Base-by-base conservation (phyloP, 53 echinoderm and acorn worm genomes). In the Crossaster papposus region DNA sequence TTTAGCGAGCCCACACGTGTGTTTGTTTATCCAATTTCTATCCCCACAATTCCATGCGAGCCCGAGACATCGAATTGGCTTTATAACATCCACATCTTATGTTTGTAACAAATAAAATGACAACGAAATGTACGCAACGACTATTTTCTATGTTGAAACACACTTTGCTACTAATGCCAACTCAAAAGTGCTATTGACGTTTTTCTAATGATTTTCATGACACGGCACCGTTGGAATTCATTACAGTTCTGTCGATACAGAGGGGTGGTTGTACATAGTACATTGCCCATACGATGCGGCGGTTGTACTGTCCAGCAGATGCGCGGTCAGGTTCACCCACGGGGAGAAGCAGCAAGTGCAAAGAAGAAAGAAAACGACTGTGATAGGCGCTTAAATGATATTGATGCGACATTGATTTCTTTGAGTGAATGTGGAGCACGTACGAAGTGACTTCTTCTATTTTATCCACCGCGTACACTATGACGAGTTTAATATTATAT, bases 141-240 rank as follows among this genome's bases (percentile, higher is more conserved):
- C 75, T 44, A 44, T 44, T 7, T 7, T 44, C n/a, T 44, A 74
- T 74, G 75, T 74, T 36, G 75, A 74, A 35, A 74, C 75, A 74
- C 15, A 74, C 75, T 22, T 5, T 2, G 13, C 75, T 74, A 28
- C 72, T 14, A 30, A 4, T 30, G 26, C 36, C 35, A 14, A 32
- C 75, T 74, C 75, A 35, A 17, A 14, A 74, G 33, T 74, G 75
- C 11, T 74, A 74, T 74, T 74, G 75, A 74, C 36, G 33, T 33
- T 0, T 28, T 18, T 28, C 18, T 74, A 74, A 36, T 74, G 75
- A 33, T 74, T 74, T 74, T 74, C 68, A 68, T 68, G 68, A 68
- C 68, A 68, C 0, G 24, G n/a, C 28, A 68, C 68, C 68, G 31
- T 12, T 28, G 36, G 35, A 74, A 74, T 35, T 74, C 35, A 74